phyloP scores from a whole-genome alignment of 2,113 vertebrate genomes.

The Speoplatyrhinus poulsoni region DNA sequence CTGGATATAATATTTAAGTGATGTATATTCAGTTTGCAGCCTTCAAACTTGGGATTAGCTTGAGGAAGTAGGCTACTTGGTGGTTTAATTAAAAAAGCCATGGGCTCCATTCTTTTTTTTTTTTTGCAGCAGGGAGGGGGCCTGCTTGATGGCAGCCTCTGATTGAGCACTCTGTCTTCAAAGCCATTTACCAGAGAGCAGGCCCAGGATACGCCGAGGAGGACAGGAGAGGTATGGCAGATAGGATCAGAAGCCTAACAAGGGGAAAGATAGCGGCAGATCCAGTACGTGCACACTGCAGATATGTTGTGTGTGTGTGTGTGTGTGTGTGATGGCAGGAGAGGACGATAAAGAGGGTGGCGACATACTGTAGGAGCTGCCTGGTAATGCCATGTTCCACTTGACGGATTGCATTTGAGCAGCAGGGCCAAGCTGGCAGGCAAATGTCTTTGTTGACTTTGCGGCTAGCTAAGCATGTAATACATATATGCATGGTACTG shows the following conservation, averaged over 20 bases:
- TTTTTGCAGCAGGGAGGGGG: slow-evolving; percentile 28
- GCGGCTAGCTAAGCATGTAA: slow-evolving; percentile 26
- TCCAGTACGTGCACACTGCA: background rate
- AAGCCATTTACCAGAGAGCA: slow-evolving; percentile 48
- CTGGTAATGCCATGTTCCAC: background rate
- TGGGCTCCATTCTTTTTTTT: slow-evolving; percentile 6
- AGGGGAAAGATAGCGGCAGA: slow-evolving; percentile 5
- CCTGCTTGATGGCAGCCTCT: slow-evolving; percentile 25
- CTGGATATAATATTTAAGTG: slow-evolving; percentile 25
- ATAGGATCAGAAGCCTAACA: slow-evolving; percentile 30
- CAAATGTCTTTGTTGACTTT: slow-evolving; percentile 17
- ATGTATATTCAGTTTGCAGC: slow-evolving; percentile 45
- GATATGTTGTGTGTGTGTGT: background rate
- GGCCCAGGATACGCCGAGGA: slow-evolving; percentile 34
- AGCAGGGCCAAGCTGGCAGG: slow-evolving; percentile 2
- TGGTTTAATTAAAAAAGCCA: slow-evolving; percentile 59
- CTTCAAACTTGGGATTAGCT: slow-evolving; percentile 49
- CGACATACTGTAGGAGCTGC: too few relatives aligned
- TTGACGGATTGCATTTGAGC: background rate
- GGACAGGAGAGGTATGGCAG: slow-evolving; percentile 27
- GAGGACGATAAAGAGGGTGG: background rate
- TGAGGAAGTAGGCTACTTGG: slow-evolving; percentile 39
- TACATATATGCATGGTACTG: background rate
- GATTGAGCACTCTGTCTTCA: slow-evolving; percentile 57
- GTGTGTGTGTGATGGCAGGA: background rate